Evolutionary conservation across 2,113 vertebrate species (phyloP).

Genomic region (Hemiscyllium ocellatum): DNA sequence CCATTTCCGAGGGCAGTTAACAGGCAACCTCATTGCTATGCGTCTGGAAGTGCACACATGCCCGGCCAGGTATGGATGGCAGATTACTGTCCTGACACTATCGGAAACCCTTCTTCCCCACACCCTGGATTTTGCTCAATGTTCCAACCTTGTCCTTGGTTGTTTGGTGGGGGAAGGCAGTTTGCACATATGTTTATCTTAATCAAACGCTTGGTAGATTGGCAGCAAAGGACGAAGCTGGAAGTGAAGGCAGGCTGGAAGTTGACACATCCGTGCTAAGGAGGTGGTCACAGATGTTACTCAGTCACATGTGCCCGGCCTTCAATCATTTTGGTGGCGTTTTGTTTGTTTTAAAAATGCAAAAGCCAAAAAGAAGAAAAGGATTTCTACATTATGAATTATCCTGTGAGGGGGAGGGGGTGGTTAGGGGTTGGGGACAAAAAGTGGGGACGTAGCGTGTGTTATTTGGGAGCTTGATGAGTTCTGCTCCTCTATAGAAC

Average conservation of each 20-base stretch:
- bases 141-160: too few relatives aligned
- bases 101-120: too few relatives aligned
- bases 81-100: too few relatives aligned
- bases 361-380: neutral
- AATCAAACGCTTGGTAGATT: neutral
- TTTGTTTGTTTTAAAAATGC: neutral
- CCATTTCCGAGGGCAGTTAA: neutral
- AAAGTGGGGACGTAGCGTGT: neutral
- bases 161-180: too few relatives aligned
- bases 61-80: too few relatives aligned
- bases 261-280: neutral
- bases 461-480: constrained; percentile 38
- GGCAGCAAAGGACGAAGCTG: neutral
- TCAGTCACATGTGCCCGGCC: neutral
- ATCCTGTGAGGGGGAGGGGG: neutral
- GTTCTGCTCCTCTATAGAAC: constrained; percentile 47
- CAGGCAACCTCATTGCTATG: neutral
- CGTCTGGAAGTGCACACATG: too few relatives aligned
- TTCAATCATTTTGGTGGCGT: neutral
- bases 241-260: neutral
- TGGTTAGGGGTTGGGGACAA: neutral
- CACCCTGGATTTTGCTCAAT: too few relatives aligned
- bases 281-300: neutral
- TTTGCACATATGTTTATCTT: too few relatives aligned
- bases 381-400: neutral